Evolutionary conservation across 2,113 vertebrate genomes (phyloP), one percentile per base, ranked within the genome.

Genomic region (Polyodon spathula): DNA sequence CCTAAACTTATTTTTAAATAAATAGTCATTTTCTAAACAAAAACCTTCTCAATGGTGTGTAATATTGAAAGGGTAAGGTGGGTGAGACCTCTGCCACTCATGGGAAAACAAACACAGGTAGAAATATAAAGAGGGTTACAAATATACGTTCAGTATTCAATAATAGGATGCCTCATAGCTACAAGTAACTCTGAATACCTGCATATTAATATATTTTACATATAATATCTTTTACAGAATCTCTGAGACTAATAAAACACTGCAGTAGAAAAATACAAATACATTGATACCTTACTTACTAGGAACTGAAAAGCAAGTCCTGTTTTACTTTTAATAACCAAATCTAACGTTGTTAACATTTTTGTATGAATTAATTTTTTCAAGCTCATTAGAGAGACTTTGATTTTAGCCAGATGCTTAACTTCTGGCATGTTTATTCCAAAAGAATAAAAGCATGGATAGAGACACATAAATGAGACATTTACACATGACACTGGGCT

Each of bases 1-100:
- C 80, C 71, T 79, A 82, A 90, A 88, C 86, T 80, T 88, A 88
- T 91, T 91, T 85, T 89, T 82, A 85, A 93, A 93, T 90, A 86
- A 93, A 93, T 91, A 84, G 87, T 90, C 88, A 87, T 94, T 94
- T 92, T 92, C 86, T 87, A 90, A 92, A 92, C 90, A 85, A 86
- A 50, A 82, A 52, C 42, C 66, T 69, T 76, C 62, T 78, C 75
- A 78, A 76, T 73, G 48, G 17, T 63, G 27, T 27, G 27, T 51
- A 16, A 41, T 55, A 44, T 40, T 42, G 37, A 56, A 14, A 48
- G 56, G n/a, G 51, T 37, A 41, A 52, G 12, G 42, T 17, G 5
- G 12, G 6, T 3, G 5, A 16, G 2, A 72, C 58, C 60, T 71
- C 63, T 69, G 42, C 51, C 41, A 40, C 15, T 62, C 37, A 46